Percentiles rank a stretch among this genome's conserved stretches.
phyloP scores from a whole-genome alignment of 2,888 invertebrate species.

The Invenusta paracnida region DNA sequence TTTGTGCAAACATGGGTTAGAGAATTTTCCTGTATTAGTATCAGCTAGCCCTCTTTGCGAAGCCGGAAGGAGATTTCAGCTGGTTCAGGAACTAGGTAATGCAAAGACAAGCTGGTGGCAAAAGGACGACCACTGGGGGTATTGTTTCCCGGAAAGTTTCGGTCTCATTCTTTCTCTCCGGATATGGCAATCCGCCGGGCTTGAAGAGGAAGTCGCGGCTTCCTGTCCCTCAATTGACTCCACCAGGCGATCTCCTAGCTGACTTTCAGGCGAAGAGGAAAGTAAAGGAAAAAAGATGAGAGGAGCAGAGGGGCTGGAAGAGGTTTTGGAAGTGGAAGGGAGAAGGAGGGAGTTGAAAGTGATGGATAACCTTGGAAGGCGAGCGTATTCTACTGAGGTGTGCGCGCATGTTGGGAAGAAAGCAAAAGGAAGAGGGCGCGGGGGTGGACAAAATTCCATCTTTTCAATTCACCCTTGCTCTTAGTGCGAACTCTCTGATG shows the following conservation, averaged over 20 bases:
- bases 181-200: neutral
- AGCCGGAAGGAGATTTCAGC: neutral
- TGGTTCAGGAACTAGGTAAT: neutral
- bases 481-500: neutral
- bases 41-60: too few species aligned
- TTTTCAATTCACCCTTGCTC: neutral
- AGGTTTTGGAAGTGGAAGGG: neutral
- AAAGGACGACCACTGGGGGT: neutral
- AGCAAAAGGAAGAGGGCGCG: neutral
- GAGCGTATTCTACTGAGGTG: too few species aligned
- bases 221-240: neutral
- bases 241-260: neutral
- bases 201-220: neutral
- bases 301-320: neutral
- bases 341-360: neutral
- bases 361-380: neutral
- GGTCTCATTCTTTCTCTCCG: neutral
- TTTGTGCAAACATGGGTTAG: too few species aligned
- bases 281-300: too few species aligned
- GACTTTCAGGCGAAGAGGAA: too few species aligned
- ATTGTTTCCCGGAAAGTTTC: neutral
- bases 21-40: too few species aligned
- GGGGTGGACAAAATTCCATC: neutral
- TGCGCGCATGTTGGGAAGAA: too few species aligned
- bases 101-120: neutral